Base-by-base conservation (phyloP, 2,113 vertebrate species). In the Microcebus ravelobensis region DNA sequence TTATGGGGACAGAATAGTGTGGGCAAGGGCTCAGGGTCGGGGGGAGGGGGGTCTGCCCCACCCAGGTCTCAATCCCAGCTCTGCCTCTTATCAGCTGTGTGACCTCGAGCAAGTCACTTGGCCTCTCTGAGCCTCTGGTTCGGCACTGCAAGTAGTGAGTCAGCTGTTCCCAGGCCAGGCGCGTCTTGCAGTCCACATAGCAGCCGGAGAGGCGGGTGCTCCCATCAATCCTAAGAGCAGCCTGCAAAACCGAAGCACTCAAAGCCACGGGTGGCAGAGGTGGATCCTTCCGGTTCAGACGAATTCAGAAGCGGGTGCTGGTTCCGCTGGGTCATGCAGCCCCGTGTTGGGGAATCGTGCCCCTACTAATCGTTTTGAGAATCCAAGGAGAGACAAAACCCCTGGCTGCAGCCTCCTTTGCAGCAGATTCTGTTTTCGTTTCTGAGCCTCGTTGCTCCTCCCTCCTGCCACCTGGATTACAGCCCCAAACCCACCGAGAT, bases 341-440 rank as follows among this genome's bases (percentile, higher is more conserved):
- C 31, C 50, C 17, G 0, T 4, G 21, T 1, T 1, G 13, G 52
- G 39, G 71, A 42, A 31, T 4, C 4, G 6, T 0, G 27, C 1
- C 34, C 50, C 14, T 25, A 12, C 31, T 13, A 34, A 61, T 6
- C 8, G 3, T 21, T 42, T 36, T 13, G 1, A 21, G 23, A 8
- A 21, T 18, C 20, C 67, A 9, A 3, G 34, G 10, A 36, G 31
- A 57, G 70, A 52, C 10, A n/a, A 45, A 27, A 7, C 0, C 27
- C 81, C 70, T 8, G n/a, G 15, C 1, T 25, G 42, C 5, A 2
- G 20, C 21, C 9, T 6, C 21, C 31, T 82, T 1, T 0, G 70
- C 17, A 1, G 34, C 80, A 45, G 59, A 25, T 15, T 76, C 25
- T 1, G 10, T 34, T 68, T 55, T 12, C 1, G 0, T 29, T 14